These are phyloP conservation scores for Portunus trituberculatus DNA, from an alignment of 1,140 invertebrate genomes.

Conservation along the genomic window DNA sequence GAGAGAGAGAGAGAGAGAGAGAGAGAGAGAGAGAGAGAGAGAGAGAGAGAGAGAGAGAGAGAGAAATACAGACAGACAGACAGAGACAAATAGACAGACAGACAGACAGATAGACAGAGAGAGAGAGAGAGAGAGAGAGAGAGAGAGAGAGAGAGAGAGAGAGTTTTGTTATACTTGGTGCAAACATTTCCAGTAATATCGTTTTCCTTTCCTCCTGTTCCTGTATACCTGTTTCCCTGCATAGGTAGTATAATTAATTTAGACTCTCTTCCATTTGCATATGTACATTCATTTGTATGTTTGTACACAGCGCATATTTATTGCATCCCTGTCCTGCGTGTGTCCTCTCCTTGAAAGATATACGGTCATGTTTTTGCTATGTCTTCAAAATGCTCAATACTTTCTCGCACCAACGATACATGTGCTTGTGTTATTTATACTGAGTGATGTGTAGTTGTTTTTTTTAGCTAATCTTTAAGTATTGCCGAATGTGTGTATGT, in stretches of 20 bases:
- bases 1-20: too few species aligned
- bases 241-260: conserved; percentile 3
- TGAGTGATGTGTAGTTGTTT: too few species aligned
- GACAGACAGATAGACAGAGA: background rate
- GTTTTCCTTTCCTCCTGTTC: background rate
- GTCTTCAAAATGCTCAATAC: too few species aligned
- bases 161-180: background rate
- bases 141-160: conserved; percentile 3
- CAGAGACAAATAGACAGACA: background rate
- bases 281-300: conserved; percentile 23
- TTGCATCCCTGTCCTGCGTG: background rate
- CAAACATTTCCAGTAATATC: background rate
- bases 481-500: background rate
- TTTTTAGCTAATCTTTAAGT: too few species aligned
- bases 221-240: background rate
- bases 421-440: too few species aligned
- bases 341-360: background rate
- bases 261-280: background rate
- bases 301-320: conserved; percentile 4
- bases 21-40: background rate
- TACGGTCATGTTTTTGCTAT: background rate
- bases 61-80: background rate
- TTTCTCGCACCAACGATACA: too few species aligned
- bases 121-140: too few species aligned
- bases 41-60: background rate